A percentile compares a stretch with the other conserved stretches of the same genome.
phyloP scores from a whole-genome alignment of 2,113 vertebrate species.

The Alouatta palliata region DNA sequence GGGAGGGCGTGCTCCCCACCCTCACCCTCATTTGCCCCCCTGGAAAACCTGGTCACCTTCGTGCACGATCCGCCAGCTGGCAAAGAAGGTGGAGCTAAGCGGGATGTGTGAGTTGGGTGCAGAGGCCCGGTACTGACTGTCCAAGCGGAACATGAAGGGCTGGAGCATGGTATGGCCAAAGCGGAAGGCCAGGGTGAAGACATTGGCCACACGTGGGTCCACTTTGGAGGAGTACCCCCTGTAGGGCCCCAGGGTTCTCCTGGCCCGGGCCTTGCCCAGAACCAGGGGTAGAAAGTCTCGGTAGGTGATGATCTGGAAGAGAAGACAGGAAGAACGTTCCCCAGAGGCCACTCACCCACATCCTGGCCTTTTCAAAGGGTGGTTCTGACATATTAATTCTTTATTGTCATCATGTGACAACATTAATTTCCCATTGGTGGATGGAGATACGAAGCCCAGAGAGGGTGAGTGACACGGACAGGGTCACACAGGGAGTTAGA shows the following conservation, averaged over 20 bases:
- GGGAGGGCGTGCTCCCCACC: not conserved
- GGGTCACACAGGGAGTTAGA: not conserved
- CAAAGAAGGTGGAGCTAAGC: slow-evolving; percentile 86
- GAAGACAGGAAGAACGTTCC: not conserved
- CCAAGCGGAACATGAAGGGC: slow-evolving; percentile 84
- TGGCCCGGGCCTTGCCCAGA: slow-evolving; percentile 77
- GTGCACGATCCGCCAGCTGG: slow-evolving; percentile 87
- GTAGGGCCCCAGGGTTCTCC: slow-evolving; percentile 82
- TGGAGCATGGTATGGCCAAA: slow-evolving; percentile 90
- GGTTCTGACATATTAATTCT: not conserved
- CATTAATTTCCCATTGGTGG: not conserved
- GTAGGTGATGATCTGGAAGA: slow-evolving; percentile 86
- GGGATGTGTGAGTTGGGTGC: slow-evolving; percentile 83
- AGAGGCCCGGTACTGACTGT: slow-evolving; percentile 76
- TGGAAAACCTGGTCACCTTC: slow-evolving; percentile 82
- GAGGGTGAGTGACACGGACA: not conserved
- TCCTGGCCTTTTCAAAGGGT: not conserved
- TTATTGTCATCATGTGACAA: not conserved
- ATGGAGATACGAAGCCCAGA: not conserved
- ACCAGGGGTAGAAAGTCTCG: slow-evolving; percentile 87
- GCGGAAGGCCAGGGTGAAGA: slow-evolving; percentile 90
- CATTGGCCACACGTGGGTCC: slow-evolving; percentile 87
- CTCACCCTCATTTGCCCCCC: not conserved
- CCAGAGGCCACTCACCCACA: not conserved
- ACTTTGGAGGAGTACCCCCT: slow-evolving; percentile 81